Base-by-base conservation (phyloP, 1,140 invertebrate species). In the Drosophila repletoides region DNA sequence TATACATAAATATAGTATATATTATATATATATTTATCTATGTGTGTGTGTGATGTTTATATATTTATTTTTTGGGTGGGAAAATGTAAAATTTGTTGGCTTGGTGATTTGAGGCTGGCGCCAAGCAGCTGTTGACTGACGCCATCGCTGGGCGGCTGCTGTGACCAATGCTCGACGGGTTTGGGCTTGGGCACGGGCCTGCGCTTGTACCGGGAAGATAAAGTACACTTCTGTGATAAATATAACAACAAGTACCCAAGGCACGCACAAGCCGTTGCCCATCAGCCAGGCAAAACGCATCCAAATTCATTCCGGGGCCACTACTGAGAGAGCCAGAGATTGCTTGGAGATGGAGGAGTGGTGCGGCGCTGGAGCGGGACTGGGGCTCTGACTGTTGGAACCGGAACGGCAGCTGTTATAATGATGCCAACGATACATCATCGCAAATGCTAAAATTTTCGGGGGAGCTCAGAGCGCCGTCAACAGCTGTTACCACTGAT, bases 371-470 rank as follows among this genome's bases (percentile, higher is more conserved):
- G 38, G 21, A 26, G 1, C 10, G 14, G 38, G 21, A 12, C 9
- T 24, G 22, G 26, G 64, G 7, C n/a, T 36, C 15, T 21, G 26
- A 53, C 53, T 61, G 67, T 41, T 17, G 33, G 29, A 61, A 34
- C 45, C 36, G 45, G 51, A 65, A 34, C 63, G 75, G 80, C 80
- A 86, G 80, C 75, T 80, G 80, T 61, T 86, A 86, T 86, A 86
- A 86, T 86, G 80, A 86, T 86, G 80, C 80, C 75, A 40, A 61
- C 80, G 80, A 86, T 86, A 86, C 80, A 86, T 86, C 80, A 86
- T 86, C 80, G 81, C 80, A 80, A 86, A 86, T 86, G 80, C 72
- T 80, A 86, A 86, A 76, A 86, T 86, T 86, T 86, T 86, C 51
- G 80, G 81, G 40, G 12, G 24, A 49, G 28, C 49, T 40, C 9